Base-by-base conservation (phyloP, 2,113 vertebrate genomes). In the Pterocles burchelli region DNA sequence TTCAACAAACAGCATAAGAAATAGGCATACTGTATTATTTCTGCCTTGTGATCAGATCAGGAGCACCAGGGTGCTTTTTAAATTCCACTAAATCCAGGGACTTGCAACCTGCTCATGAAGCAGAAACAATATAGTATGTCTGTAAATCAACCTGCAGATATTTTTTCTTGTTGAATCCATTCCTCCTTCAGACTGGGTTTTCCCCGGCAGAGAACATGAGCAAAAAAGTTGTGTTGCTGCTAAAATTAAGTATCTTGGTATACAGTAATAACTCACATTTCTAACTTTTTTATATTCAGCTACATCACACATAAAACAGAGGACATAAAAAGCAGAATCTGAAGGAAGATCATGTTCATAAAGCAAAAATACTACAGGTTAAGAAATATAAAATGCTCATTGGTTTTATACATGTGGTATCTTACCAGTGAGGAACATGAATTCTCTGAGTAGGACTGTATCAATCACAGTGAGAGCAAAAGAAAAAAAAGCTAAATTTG, bases 1-100 rank as follows among this genome's bases (percentile, higher is more conserved):
- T 95, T 66, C 89, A 92, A 45, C 62, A 83, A 81, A 77, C 14
- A 48, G 67, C 70, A 22, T 59, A 92, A 90, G 72, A 93, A 93
- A 59, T 11, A 72, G 43, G 43, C 51, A 63, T 15, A 29, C 34
- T 87, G 38, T 90, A 55, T 80, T 77, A 59, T 74, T 81, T 93
- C 75, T 17, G 43, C 75, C 48, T 81, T 84, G 61, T 89, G 80
- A 84, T 70, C 76, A 57, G 65, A 66, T 78, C 75, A 71, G 48
- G 68, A 92, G 57, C 61, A 86, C 55, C 29, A 63, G 73, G 75
- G 36, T 80, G 57, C 75, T 88, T 90, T 88, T 84, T 25, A 80
- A 95, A 91, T 21, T 67, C 70, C 25, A 38, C 20, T 51, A 36
- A 81, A 70, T 81, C 57, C 65, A 45, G 70, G 57, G 29, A 63